phyloP scores from a whole-genome alignment of 2,797 vertebrate genomes.

The Orestias chungarensis region DNA sequence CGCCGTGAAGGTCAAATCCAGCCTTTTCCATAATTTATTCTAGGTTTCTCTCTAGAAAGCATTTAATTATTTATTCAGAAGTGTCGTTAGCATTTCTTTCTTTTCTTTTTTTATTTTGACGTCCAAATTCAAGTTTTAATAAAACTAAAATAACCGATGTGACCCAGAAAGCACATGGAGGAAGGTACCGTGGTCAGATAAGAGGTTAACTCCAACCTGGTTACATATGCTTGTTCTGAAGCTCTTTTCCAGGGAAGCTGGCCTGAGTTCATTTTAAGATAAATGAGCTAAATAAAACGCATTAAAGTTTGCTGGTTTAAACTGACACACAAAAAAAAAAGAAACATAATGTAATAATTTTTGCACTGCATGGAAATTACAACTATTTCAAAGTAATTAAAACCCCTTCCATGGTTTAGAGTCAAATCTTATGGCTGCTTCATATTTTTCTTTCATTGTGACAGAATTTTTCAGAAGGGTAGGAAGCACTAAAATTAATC shows the following conservation, averaged over 20 bases:
- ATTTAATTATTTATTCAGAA: background rate
- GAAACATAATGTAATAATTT: background rate
- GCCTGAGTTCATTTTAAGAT: background rate
- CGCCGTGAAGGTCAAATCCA: background rate
- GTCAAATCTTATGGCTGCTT: background rate
- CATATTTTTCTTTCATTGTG: background rate
- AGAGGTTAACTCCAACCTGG: conserved; percentile 2
- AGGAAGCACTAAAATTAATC: conserved; percentile 12
- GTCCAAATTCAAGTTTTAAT: background rate
- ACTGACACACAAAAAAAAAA: background rate
- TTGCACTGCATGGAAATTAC: background rate
- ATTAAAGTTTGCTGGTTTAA: background rate
- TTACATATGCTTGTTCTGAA: background rate
- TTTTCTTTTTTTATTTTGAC: background rate
- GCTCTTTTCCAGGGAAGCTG: background rate
- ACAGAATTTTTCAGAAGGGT: conserved; percentile 11
- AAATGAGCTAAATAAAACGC: background rate
- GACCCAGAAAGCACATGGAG: background rate
- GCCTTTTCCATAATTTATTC: background rate
- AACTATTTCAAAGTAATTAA: background rate
- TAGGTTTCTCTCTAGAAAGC: background rate
- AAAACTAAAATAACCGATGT: background rate
- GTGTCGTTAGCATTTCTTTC: background rate
- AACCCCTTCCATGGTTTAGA: background rate
- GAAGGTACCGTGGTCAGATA: background rate